A percentile compares a stretch with the other conserved stretches of the same genome.
Evolutionary conservation across 2,113 vertebrate genomes (phyloP).

Genomic region (Meriones unguiculatus): DNA sequence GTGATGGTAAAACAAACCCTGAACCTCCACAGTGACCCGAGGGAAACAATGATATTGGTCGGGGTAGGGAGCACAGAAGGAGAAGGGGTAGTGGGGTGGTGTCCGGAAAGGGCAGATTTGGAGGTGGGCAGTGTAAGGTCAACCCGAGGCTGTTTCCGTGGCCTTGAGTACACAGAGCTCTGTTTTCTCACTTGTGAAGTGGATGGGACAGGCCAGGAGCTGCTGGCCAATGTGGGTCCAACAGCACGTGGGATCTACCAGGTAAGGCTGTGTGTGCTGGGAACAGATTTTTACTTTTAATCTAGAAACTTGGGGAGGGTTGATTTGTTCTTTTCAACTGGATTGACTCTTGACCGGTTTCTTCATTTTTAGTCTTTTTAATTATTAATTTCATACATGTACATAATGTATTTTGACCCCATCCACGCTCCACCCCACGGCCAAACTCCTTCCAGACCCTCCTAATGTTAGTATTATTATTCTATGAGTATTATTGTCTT

Average conservation of each 20-base stretch:
- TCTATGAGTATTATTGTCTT: too few species aligned
- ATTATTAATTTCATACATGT: not conserved
- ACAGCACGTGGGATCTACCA: not conserved
- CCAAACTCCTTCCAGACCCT: not conserved
- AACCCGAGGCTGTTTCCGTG: not conserved
- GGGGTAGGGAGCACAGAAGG: not conserved
- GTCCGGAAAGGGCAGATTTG: not conserved
- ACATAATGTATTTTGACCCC: not conserved
- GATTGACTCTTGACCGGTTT: not conserved
- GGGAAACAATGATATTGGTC: not conserved
- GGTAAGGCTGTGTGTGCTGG: too few species aligned
- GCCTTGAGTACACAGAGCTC: not conserved
- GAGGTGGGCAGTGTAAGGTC: not conserved
- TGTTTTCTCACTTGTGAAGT: not conserved
- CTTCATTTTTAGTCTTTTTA: not conserved
- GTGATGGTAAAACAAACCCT: not conserved
- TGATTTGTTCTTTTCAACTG: not conserved
- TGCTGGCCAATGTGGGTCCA: not conserved
- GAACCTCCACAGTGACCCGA: not conserved
- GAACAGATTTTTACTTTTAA: not conserved
- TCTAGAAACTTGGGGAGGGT: not conserved
- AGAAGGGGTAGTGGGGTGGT: rapidly evolving
- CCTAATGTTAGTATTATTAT: not conserved
- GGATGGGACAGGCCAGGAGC: not conserved
- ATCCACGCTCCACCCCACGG: too few species aligned